These are phyloP conservation scores for Pachypeltis micranthus DNA, from an alignment of 1,140 invertebrate species.

Conservation along the genomic window DNA sequence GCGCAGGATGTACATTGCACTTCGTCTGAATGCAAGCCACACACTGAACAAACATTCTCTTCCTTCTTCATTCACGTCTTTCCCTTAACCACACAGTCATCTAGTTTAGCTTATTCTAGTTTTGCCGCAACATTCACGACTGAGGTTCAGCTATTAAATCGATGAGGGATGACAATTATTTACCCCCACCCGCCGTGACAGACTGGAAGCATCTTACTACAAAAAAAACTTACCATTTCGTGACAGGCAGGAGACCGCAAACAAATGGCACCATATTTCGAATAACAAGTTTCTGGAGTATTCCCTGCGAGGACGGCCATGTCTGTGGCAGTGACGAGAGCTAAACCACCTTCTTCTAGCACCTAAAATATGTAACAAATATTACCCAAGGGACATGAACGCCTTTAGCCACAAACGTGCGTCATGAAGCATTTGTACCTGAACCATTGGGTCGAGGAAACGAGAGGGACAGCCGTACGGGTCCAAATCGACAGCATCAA, in stretches of 20 bases:
- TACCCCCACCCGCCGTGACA: no score
- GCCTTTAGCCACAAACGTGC: neutral
- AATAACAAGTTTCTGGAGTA: conserved; percentile 82
- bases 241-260: conserved; percentile 81
- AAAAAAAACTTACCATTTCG: conserved; percentile 80
- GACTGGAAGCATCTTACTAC: no score
- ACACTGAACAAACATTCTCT: no score
- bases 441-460: conserved; percentile 87
- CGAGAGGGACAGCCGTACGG: conserved; percentile 91
- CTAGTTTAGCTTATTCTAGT: no score
- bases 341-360: conserved; percentile 54
- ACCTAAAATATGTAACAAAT: neutral
- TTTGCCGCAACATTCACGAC: no score
- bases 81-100: neutral
- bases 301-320: conserved; percentile 96
- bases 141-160: no score
- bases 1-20: no score
- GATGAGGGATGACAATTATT: no score
- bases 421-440: conserved; percentile 46
- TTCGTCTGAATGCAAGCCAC: no score
- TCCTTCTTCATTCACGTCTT: no score
- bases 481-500: conserved; percentile 89
- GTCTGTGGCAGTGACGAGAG: conserved; percentile 96
- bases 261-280: conserved; percentile 88
- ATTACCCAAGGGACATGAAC: no score